A percentile compares a stretch with the other conserved stretches of the same genome.
Evolutionary conservation across 2,888 invertebrate genomes (phyloP).

Genomic region (Phortica okadai): DNA sequence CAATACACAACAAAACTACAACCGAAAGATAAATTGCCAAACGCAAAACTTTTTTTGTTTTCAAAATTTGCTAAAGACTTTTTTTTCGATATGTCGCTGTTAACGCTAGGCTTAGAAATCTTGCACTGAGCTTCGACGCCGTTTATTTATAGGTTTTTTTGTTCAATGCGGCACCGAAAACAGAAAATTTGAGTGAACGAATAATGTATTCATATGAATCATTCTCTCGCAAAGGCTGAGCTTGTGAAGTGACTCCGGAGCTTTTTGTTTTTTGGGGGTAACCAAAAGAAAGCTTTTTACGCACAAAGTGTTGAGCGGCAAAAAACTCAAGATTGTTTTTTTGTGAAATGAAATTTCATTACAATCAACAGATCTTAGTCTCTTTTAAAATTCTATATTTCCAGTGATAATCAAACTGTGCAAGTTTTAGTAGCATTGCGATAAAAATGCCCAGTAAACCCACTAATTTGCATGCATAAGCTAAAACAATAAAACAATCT

Average conservation of each 20-base stretch:
- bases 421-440: background rate
- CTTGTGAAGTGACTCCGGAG: background rate
- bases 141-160: constrained; percentile 75
- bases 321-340: background rate
- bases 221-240: background rate
- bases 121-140: constrained; percentile 72
- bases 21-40: constrained; percentile 51
- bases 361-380: background rate
- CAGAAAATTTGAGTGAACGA: constrained; percentile 1
- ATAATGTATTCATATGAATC: background rate
- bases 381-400: background rate
- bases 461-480: background rate
- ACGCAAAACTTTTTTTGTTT: constrained; percentile 31
- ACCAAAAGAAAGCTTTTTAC: constrained; percentile 13
- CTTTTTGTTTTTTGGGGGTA: background rate
- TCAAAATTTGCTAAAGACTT: background rate
- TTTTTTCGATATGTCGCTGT: constrained; percentile 48
- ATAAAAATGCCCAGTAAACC: background rate
- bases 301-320: background rate
- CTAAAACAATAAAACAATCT: background rate
- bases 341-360: background rate
- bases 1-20: constrained; percentile 52
- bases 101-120: constrained; percentile 71
- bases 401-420: background rate
- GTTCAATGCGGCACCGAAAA: constrained; percentile 38